Evolutionary conservation across 2,797 vertebrate species (phyloP), one percentile per base, ranked within the genome.

Genomic region (Lepilemur ruficaudatus): DNA sequence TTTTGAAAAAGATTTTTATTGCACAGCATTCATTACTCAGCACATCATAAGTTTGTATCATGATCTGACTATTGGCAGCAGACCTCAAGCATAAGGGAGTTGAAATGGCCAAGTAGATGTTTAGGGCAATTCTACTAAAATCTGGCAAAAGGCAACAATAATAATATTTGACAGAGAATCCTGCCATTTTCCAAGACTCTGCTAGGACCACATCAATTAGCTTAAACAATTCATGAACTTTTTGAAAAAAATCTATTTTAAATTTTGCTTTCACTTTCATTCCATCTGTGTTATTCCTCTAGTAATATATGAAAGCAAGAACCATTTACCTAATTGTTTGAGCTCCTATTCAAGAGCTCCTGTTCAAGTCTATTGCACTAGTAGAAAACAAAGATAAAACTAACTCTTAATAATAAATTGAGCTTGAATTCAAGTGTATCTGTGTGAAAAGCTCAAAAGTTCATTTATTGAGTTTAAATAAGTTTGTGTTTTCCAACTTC

Each of bases 301-400:
- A 92, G 82, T 73, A 88, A 65, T 22, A 6, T 55, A 61, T 46
- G 15, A 28, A 78, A 85, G 14, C 57, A 95, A 95, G 88, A 69
- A 67, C 2, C 13, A 67, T 67, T 93, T 76, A 67, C 20, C 43
- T 90, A 84, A 93, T 92, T 84, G 87, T 93, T 35, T 76, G 30
- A 65, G 18, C 20, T 93, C n/a, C 28, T 28, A 32, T 38, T 93
- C 1, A 11, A 90, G 46, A 92, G 32, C 23, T 75, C 43, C 17
- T 52, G 38, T 46, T 73, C 88, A 72, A 85, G 13, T 5, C 35
- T 86, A 92, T 48, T 72, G 55, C 18, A 85, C 69, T 61, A 89
- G 73, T 12, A 92, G 12, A 79, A 95, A 95, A 52, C 61, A 95
- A 95, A 95, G n/a, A 69, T 38, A 96, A 87, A 76, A 91, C 14